Evolutionary conservation across 2,888 invertebrate genomes (phyloP), one percentile per base, ranked within the genome.

Genomic region (Helicoverpa assulta): DNA sequence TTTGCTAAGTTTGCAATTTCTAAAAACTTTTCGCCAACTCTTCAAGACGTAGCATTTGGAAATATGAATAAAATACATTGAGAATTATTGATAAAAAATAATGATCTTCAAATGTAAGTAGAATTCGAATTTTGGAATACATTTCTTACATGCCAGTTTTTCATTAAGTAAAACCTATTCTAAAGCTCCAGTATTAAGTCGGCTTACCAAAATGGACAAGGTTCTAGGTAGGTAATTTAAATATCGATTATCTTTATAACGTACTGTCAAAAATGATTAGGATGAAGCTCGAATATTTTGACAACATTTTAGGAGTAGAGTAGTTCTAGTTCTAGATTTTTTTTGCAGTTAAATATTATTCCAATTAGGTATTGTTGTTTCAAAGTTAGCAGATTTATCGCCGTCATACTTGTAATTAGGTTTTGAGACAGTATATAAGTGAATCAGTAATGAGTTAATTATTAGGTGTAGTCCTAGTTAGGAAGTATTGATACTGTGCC

Each of bases 401-500:
- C 33, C 10, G 33, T 33, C 10, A 58, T 26, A 37, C 16, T 18
- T 55, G 18, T 33, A 33, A 16, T 7, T 6, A 19, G 10, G 10
- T 52, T 59, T 65, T 21, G 19, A 59, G 47, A 40, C 29, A 37
- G n/a, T 14, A 10, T 10, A 37, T 37, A 10, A 37, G 37, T 12
- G 33, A 33, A 33, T 33, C 8, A 26, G 19, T 64, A 70, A 54
- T 51, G 37, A 76, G 53, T 51, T 70, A 6, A 52, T 54, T 70
- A 57, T 76, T 65, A 14, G 19, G n/a, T 51, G 29, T 16, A 50
- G 37, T 53, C 54, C 21, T 64, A 65, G 53, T 67, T 63, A 4
- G 1, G 21, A 61, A 67, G 51, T 62, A 74, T 62, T 58, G 60
- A 64, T 64, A 69, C 56, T 40, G 53, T 21, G 16, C 14, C 19